Evolutionary conservation across 2,888 invertebrate species (phyloP).

Genomic region (Rhyacophila evoluta): DNA sequence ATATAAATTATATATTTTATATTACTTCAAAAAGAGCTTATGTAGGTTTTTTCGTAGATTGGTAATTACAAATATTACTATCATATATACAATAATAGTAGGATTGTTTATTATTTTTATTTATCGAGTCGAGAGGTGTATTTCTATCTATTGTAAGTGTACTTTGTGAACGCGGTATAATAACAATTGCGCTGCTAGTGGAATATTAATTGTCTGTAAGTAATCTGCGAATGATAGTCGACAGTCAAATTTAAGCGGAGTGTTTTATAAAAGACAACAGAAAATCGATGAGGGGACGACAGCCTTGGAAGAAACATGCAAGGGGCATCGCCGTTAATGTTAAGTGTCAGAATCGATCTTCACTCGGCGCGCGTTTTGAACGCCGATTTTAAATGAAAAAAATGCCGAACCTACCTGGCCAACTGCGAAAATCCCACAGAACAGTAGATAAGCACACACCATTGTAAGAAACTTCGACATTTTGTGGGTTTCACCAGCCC

Average conservation of each 20-base stretch:
- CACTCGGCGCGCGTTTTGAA: slow-evolving; percentile 20
- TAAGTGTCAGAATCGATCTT: slow-evolving; percentile 47
- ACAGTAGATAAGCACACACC: slow-evolving; percentile 72
- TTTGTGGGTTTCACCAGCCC: slow-evolving; percentile 60
- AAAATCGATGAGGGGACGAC: slow-evolving; percentile 46
- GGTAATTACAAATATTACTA: too few species aligned
- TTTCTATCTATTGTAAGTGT: neutral
- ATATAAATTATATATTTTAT: too few species aligned
- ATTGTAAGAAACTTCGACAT: slow-evolving; percentile 74
- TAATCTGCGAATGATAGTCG: neutral
- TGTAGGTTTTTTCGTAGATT: too few species aligned
- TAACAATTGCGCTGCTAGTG: neutral
- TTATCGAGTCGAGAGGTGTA: neutral
- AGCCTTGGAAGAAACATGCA: slow-evolving; percentile 45
- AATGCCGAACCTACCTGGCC: slow-evolving; percentile 67
- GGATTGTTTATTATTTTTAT: neutral
- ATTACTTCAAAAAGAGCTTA: too few species aligned
- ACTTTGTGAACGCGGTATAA: neutral
- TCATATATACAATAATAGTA: too few species aligned
- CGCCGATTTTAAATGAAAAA: slow-evolving; percentile 29
- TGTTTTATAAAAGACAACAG: slow-evolving; percentile 33
- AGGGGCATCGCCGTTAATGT: slow-evolving; percentile 27
- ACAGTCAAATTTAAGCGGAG: neutral
- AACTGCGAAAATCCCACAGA: slow-evolving; percentile 71
- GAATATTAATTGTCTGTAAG: neutral